Evolutionary conservation across 2,888 invertebrate genomes (phyloP).

Genomic region (Theretra japonica): DNA sequence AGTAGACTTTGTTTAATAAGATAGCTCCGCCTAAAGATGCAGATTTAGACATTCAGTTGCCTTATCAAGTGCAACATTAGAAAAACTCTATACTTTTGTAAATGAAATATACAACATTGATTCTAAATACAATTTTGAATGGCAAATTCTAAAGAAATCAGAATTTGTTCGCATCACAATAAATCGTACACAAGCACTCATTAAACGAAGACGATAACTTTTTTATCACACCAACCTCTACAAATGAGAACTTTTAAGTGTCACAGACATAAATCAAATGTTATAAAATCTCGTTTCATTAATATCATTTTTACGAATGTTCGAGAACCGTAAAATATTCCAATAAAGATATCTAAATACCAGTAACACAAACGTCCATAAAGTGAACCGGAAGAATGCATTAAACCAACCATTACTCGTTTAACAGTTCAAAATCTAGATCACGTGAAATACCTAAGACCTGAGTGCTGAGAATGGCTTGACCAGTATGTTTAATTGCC

Average conservation of each 20-base stretch:
- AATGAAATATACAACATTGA: no score
- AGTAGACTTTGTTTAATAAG: no score
- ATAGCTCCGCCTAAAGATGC: no score
- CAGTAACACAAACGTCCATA: slow-evolving; percentile 18
- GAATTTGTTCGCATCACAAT: neutral
- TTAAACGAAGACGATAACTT: neutral
- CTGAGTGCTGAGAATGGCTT: slow-evolving; percentile 28
- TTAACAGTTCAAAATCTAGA: slow-evolving; percentile 26
- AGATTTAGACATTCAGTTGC: no score
- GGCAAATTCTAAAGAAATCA: neutral
- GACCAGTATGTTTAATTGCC: slow-evolving; percentile 41
- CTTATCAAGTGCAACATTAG: no score
- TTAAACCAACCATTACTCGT: slow-evolving; percentile 20
- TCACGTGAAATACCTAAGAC: slow-evolving; percentile 26
- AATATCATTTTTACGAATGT: slow-evolving; percentile 18
- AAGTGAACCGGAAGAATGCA: slow-evolving; percentile 6
- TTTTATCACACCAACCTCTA: slow-evolving; percentile 3
- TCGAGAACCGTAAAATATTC: slow-evolving; percentile 10
- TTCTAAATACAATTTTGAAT: no score
- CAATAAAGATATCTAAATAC: slow-evolving; percentile 16
- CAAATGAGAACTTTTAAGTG: slow-evolving; percentile 11
- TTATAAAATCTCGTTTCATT: neutral
- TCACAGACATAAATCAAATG: neutral
- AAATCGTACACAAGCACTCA: neutral
- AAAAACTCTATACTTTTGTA: no score